Evolutionary conservation across 2,797 vertebrate species (phyloP).

Genomic region (Xenentodon cancila): DNA sequence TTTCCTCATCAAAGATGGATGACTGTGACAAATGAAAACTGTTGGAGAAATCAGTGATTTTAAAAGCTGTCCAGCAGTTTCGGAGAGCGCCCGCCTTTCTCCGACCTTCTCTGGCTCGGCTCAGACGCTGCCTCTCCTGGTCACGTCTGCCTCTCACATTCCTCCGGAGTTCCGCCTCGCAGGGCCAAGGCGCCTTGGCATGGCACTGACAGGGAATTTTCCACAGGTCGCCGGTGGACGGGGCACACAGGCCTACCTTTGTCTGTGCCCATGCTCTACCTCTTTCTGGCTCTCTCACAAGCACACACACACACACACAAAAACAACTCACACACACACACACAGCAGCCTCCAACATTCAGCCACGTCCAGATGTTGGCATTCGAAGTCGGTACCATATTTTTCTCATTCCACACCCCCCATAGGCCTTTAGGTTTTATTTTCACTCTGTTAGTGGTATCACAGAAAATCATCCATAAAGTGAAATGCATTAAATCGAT

Average conservation of each 20-base stretch:
- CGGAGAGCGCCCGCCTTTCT: neutral
- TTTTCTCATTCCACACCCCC: conserved; percentile 17
- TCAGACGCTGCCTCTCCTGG: conserved; percentile 48
- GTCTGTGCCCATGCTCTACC: conserved; percentile 64
- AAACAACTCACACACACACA: conserved; percentile 15
- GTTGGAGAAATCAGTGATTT: too few species aligned
- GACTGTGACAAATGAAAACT: too few species aligned
- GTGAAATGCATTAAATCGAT: conserved; percentile 11
- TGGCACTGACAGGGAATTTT: conserved; percentile 73
- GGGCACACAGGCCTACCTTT: conserved; percentile 79
- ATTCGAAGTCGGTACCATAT: conserved; percentile 35
- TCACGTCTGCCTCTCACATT: conserved; percentile 67
- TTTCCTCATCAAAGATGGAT: neutral
- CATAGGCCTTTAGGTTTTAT: too few species aligned
- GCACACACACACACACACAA: conserved; percentile 20
- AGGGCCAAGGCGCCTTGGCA: conserved; percentile 66
- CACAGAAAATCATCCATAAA: conserved; percentile 19
- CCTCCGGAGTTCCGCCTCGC: conserved; percentile 47
- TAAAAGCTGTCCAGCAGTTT: too few species aligned
- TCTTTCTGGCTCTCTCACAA: conserved; percentile 23
- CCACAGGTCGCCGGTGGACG: conserved; percentile 72
- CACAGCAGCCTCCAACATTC: conserved; percentile 40
- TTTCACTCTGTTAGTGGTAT: too few species aligned
- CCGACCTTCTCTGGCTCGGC: conserved; percentile 27
- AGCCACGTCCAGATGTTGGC: conserved; percentile 59